Evolutionary conservation across 2,888 invertebrate genomes (phyloP).

Genomic region (Meta bourneti): DNA sequence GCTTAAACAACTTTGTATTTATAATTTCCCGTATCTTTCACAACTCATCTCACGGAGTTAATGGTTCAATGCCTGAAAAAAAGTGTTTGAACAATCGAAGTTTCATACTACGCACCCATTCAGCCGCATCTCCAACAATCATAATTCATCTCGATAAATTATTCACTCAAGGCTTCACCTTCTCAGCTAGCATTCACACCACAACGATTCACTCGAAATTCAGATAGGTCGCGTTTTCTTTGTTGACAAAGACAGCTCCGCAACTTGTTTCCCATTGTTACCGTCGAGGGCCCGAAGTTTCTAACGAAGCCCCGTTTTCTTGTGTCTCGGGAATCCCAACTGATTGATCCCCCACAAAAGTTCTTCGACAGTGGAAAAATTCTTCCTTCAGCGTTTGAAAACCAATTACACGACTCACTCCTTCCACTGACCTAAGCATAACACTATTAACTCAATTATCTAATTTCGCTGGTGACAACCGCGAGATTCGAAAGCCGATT

Average conservation of each 20-base stretch:
- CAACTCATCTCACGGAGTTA: no score
- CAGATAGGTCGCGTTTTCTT: no score
- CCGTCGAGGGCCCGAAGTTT: not conserved
- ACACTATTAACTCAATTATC: conserved; percentile 33
- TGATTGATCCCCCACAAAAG: not conserved
- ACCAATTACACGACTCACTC: not conserved
- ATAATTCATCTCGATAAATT: no score
- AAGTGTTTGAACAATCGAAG: no score
- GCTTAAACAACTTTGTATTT: no score
- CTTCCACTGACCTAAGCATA: not conserved
- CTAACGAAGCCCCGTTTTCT: not conserved
- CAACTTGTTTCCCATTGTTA: not conserved
- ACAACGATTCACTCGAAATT: no score
- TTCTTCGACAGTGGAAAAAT: not conserved
- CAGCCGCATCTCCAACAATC: no score
- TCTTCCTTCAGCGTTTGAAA: not conserved
- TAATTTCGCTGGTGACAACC: conserved; percentile 19
- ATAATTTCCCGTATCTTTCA: no score
- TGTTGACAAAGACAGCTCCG: not conserved
- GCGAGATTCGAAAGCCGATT: not conserved
- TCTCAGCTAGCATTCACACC: no score
- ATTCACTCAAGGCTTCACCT: no score
- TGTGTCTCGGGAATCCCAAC: not conserved
- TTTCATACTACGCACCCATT: no score
- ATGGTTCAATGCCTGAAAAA: no score